Conservation (phyloP, 2,888 invertebrate genomes). For the Spisula subtruncata region DNA sequence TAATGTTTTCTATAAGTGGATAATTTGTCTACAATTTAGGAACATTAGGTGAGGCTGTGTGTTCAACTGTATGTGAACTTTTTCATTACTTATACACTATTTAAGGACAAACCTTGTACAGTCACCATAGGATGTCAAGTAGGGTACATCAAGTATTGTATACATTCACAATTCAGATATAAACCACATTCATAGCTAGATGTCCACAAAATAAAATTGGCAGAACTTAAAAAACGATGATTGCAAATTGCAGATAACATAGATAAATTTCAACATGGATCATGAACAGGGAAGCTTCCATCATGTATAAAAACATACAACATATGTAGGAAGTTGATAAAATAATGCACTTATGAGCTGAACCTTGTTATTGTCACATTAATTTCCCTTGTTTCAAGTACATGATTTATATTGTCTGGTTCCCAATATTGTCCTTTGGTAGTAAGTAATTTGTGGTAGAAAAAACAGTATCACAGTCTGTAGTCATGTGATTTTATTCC, state of each 20-base stretch:
- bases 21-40: too few relatives aligned
- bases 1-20: too few relatives aligned
- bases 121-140: too few relatives aligned
- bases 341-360: slow-evolving; percentile 27
- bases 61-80: too few relatives aligned
- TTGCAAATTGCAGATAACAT: slow-evolving; percentile 4
- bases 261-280: background rate
- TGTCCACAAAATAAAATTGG: background rate
- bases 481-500: slow-evolving; percentile 36
- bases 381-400: slow-evolving; percentile 9
- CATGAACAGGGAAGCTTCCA: background rate
- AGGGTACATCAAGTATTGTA: too few relatives aligned
- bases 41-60: too few relatives aligned
- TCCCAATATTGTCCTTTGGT: background rate
- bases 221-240: background rate
- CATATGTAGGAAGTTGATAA: background rate
- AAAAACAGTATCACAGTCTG: slow-evolving; percentile 49
- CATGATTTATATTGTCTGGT: slow-evolving; percentile 6
- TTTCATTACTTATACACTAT: too few relatives aligned
- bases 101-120: too few relatives aligned
- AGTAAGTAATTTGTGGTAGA: slow-evolving; percentile 41
- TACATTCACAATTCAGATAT: background rate
- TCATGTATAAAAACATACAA: background rate
- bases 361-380: background rate
- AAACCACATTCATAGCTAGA: background rate